Evolutionary conservation across 2,797 vertebrate genomes (phyloP).

Genomic region (Sebastes taczanowskii): DNA sequence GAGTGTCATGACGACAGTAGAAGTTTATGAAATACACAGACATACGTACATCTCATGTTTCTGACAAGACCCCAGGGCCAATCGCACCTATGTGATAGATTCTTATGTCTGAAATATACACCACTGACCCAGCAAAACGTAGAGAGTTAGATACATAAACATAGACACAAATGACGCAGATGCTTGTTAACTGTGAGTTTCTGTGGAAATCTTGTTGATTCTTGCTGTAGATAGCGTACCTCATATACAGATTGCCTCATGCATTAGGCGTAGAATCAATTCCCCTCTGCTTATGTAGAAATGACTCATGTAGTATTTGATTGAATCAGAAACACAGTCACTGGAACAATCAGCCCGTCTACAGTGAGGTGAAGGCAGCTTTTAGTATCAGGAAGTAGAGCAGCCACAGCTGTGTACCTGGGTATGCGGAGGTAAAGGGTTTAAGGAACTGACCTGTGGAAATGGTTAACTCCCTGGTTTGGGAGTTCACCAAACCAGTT

Average conservation of each 20-base stretch:
- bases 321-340: conserved; percentile 19
- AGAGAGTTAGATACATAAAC: not conserved
- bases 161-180: not conserved
- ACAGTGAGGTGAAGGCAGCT: not conserved
- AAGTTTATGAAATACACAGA: conserved; percentile 27
- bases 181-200: not conserved
- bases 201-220: conserved; percentile 6
- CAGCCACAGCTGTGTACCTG: conserved; percentile 33
- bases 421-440: conserved; percentile 45
- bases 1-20: not conserved
- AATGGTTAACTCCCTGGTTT: conserved; percentile 69
- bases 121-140: conserved; percentile 8
- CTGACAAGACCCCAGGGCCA: conserved; percentile 32
- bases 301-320: conserved; percentile 15
- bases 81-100: conserved; percentile 57
- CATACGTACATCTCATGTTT: conserved; percentile 44
- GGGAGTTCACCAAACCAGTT: conserved; percentile 10
- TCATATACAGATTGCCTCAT: not conserved
- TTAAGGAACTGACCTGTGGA: conserved; percentile 64
- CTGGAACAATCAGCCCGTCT: not conserved
- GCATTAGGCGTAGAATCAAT: not conserved
- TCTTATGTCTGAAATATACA: conserved; percentile 43
- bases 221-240: not conserved
- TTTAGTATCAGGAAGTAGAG: conserved; percentile 35
- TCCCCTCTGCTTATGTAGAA: not conserved